Evolutionary conservation across 1,140 invertebrate genomes (phyloP).

Genomic region (Orchestia grillus): DNA sequence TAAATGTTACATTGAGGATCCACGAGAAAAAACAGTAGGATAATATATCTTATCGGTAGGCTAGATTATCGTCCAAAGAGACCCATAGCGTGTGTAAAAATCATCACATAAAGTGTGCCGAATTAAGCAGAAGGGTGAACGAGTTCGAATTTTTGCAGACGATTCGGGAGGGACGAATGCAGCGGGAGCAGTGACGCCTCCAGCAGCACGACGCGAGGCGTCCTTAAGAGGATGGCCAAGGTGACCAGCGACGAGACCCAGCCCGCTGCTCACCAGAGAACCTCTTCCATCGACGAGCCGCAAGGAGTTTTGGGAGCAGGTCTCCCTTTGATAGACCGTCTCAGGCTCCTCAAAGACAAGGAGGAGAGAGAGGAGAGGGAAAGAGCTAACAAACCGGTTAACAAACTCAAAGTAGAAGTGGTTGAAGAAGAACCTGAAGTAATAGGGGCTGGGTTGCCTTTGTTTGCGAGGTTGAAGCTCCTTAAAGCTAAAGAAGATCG

Average conservation of each 20-base stretch:
- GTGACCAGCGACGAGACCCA: constrained; percentile 78
- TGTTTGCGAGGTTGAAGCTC: constrained; percentile 68
- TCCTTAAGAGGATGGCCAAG: constrained; percentile 76
- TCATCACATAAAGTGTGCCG: too few relatives aligned
- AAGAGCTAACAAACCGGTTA: constrained; percentile 67
- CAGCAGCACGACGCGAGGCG: constrained; percentile 63
- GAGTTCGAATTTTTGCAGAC: background rate
- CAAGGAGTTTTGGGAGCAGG: constrained; percentile 81
- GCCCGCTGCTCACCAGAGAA: constrained; percentile 63
- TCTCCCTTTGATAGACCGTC: constrained; percentile 82
- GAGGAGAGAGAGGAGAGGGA: constrained; percentile 77
- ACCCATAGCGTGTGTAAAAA: too few relatives aligned
- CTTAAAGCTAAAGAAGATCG: constrained; percentile 68
- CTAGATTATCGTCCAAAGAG: too few relatives aligned
- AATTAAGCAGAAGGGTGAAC: background rate
- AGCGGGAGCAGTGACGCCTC: constrained; percentile 66
- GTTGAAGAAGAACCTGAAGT: constrained; percentile 65
- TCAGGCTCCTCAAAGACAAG: constrained; percentile 84
- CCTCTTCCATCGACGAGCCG: constrained; percentile 69
- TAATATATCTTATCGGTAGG: too few relatives aligned
- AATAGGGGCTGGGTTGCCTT: constrained; percentile 68
- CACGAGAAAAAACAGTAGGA: too few relatives aligned
- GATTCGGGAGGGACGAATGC: constrained; percentile 62
- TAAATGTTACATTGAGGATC: too few relatives aligned
- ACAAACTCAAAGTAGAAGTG: constrained; percentile 53